Evolutionary conservation across 2,888 invertebrate genomes (phyloP), one percentile per base, ranked within the genome.

Genomic region (Perizoma flavofasciatum): DNA sequence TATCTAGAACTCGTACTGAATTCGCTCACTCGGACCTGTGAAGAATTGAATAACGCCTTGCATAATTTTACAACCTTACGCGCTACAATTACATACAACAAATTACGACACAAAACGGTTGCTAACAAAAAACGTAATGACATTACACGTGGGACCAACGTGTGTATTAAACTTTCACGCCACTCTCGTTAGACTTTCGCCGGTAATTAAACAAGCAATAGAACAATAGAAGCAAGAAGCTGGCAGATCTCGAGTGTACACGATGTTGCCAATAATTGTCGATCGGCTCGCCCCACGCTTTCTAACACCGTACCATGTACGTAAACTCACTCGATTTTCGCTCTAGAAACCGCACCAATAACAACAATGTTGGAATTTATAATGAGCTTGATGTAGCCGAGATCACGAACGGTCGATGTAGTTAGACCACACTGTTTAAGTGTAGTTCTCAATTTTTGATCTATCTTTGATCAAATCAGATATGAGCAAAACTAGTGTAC

Each of bases 181-280:
- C 80, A 81, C 85, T 85, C 88, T 86, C 85, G 85, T 85, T 85
- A 85, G 82, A 90, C 91, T 91, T 91, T 91, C 91, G 86, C 90
- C 85, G 70, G 83, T 90, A 90, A 90, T 91, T 91, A 90, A 86
- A 85, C 79, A 73, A 78, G 79, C 83, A 77, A 80, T 85, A 80
- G 85, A 90, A 91, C 91, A 91, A 91, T 91, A 80, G 89, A 79
- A 77, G 81, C 77, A 78, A 80, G 79, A 77, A 77, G 82, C 80
- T 85, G 87, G 79, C 81, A 80, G 79, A 88, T 88, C 88, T 86
- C 82, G 79, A 83, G 79, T 78, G 80, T 77, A 79, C 77, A 74
- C 83, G 76, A 84, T 83, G 86, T 79, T 83, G 82, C 83, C 81
- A 85, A 87, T 89, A 89, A 89, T 88, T 86, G 88, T 80, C 81